Evolutionary conservation across 2,888 invertebrate genomes (phyloP).

Genomic region (Lasioglossum marginatum): DNA sequence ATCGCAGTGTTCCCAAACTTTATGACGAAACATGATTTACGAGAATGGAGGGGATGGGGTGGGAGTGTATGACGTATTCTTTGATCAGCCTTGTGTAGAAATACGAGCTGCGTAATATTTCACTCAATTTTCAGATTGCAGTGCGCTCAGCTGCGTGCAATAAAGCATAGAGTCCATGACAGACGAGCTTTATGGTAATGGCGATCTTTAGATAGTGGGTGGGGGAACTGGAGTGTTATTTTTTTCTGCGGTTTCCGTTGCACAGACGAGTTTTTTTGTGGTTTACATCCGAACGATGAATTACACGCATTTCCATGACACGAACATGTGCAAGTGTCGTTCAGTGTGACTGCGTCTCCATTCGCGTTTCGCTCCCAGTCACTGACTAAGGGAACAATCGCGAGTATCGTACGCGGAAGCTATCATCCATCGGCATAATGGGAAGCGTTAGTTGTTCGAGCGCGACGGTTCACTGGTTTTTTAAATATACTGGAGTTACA

Average conservation of each 20-base stretch:
- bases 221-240: background rate
- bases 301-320: conserved; percentile 23
- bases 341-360: conserved; percentile 13
- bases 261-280: conserved; percentile 17
- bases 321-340: background rate
- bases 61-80: background rate
- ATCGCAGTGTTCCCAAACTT: background rate
- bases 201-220: conserved; percentile 16
- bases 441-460: conserved; percentile 13
- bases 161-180: conserved; percentile 21
- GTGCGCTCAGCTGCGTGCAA: conserved; percentile 18
- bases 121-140: conserved; percentile 34
- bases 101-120: conserved; percentile 10
- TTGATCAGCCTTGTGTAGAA: conserved; percentile 15
- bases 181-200: conserved; percentile 25
- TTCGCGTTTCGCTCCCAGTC: conserved; percentile 25
- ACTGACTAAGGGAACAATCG: conserved; percentile 15
- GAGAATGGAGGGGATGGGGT: background rate
- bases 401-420: conserved; percentile 24
- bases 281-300: conserved; percentile 35
- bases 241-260: background rate
- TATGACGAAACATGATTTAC: conserved; percentile 15
- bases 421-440: conserved; percentile 27
- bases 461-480: conserved; percentile 6
- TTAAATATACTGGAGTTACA: background rate